A percentile compares a stretch with the other conserved stretches of the same genome.
These are phyloP conservation scores for Ditula angustiorana DNA, from an alignment of 2,888 invertebrate genomes.

Conservation along the genomic window DNA sequence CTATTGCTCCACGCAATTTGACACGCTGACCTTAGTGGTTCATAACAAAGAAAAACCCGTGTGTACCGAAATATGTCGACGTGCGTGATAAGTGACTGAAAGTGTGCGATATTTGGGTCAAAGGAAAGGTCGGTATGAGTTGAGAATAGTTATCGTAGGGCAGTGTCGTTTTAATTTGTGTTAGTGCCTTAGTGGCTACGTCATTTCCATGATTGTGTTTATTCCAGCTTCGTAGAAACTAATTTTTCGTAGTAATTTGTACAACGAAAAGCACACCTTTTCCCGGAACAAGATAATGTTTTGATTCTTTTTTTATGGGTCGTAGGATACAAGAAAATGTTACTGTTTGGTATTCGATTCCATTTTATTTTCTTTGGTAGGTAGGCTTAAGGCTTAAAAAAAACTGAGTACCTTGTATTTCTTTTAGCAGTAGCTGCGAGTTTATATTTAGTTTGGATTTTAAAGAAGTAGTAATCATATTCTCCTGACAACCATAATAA, in stretches of 20 bases:
- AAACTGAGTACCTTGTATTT: no score
- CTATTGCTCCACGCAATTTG: slow-evolving; percentile 50
- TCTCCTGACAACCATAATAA: no score
- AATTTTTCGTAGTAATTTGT: neutral
- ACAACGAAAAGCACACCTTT: neutral
- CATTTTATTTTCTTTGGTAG: no score
- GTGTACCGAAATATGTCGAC: slow-evolving; percentile 9
- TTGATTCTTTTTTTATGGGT: neutral
- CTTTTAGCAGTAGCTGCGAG: neutral
- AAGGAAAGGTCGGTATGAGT: slow-evolving; percentile 21
- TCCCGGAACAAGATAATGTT: neutral
- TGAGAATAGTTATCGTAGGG: neutral
- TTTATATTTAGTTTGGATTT: neutral
- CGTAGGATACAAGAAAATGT: neutral
- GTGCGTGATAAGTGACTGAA: slow-evolving; percentile 41
- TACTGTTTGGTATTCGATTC: neutral
- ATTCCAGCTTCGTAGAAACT: neutral
- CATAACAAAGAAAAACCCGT: slow-evolving; percentile 43
- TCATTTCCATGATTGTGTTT: neutral
- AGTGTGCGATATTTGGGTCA: slow-evolving; percentile 32
- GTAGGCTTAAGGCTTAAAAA: no score
- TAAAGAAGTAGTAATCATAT: no score
- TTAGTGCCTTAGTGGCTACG: neutral
- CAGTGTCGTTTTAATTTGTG: neutral
- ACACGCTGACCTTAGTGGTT: slow-evolving; percentile 51